Evolutionary conservation across 2,888 invertebrate genomes (phyloP).

Genomic region (Litoditis marina): DNA sequence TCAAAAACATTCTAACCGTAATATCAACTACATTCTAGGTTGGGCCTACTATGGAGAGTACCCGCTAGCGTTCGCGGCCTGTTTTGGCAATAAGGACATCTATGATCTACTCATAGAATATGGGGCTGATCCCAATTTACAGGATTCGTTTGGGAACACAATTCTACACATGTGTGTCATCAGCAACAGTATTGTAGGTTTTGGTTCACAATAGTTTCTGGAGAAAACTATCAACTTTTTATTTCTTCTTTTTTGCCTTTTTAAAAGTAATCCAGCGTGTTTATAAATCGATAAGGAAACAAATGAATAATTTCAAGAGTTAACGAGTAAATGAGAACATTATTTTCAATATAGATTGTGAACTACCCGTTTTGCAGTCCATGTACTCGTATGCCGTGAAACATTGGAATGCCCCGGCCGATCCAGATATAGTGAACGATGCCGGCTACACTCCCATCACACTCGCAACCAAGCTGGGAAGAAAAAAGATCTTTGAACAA

Average conservation of each 20-base stretch:
- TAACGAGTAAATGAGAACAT: no score
- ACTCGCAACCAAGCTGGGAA: slow-evolving; percentile 88
- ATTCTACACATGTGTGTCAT: slow-evolving; percentile 99
- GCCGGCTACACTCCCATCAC: slow-evolving; percentile 91
- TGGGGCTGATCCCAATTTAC: slow-evolving; percentile 88
- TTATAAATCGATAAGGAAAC: no score
- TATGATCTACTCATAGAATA: slow-evolving; percentile 88
- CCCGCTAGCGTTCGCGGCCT: slow-evolving; percentile 94
- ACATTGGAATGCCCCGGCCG: slow-evolving; percentile 89
- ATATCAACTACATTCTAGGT: slow-evolving; percentile 66
- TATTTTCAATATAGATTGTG: no score
- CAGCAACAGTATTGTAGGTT: slow-evolving; percentile 83
- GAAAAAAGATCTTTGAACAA: slow-evolving; percentile 92
- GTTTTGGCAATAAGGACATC: slow-evolving; percentile 91
- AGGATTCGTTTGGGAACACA: slow-evolving; percentile 95
- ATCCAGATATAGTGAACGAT: slow-evolving; percentile 82
- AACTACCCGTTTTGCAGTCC: no score
- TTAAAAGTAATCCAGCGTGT: no score
- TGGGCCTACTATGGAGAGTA: slow-evolving; percentile 95
- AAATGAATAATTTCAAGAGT: no score
- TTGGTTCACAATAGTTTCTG: no score
- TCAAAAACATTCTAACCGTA: no score
- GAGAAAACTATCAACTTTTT: no score
- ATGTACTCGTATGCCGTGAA: slow-evolving; percentile 87
- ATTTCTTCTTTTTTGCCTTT: no score